Conservation (phyloP, 2,888 invertebrate species). For the Priocnemis perturbator region DNA sequence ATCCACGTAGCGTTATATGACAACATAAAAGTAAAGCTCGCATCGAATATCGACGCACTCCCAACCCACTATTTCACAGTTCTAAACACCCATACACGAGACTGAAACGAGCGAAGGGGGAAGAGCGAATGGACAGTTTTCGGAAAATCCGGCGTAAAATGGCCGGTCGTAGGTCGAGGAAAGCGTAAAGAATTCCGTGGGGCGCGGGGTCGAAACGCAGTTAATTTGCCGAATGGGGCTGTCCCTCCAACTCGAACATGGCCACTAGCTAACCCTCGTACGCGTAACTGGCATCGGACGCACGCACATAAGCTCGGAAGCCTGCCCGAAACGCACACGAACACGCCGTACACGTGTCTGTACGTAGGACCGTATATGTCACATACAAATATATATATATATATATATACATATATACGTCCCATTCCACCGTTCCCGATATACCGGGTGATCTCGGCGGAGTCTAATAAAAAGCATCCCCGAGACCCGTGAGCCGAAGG, state of each 20-base stretch:
- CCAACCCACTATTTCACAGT: no score
- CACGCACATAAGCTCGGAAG: no score
- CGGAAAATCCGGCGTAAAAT: slow-evolving; percentile 68
- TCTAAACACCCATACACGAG: not conserved
- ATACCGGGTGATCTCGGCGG: slow-evolving; percentile 66
- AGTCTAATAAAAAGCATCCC: slow-evolving; percentile 75
- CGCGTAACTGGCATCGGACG: slow-evolving; percentile 13
- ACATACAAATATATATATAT: no score
- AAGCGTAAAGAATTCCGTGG: slow-evolving; percentile 68
- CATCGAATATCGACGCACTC: no score
- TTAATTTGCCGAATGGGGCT: slow-evolving; percentile 73
- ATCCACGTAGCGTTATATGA: no score
- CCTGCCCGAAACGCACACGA: not conserved
- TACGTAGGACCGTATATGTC: no score
- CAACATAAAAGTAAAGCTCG: no score
- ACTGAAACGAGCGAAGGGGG: slow-evolving; percentile 8
- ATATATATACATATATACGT: slow-evolving; percentile 26
- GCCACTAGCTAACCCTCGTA: slow-evolving; percentile 57
- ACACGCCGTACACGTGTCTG: not conserved
- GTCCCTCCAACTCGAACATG: slow-evolving; percentile 67
- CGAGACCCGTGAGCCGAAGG: slow-evolving; percentile 57
- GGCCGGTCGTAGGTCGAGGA: slow-evolving; percentile 65
- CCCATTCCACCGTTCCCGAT: slow-evolving; percentile 16
- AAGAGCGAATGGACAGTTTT: slow-evolving; percentile 37
- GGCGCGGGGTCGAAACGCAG: slow-evolving; percentile 66